Evolutionary conservation across 2,113 vertebrate genomes (phyloP).

Genomic region (Vulpes ferrilata): DNA sequence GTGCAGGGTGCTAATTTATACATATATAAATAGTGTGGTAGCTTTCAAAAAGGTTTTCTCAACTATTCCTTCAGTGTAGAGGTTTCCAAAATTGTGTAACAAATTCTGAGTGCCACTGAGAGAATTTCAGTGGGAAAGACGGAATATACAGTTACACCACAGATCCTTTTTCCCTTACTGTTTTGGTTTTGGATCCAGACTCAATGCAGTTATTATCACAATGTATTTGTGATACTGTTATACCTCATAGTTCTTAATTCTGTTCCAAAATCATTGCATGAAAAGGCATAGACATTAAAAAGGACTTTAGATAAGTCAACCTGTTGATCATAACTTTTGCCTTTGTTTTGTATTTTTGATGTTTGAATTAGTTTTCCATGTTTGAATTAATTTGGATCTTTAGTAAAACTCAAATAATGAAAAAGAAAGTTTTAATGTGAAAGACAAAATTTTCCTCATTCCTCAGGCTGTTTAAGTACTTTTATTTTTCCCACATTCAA

Average conservation of each 20-base stretch:
- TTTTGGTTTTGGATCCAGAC: background rate
- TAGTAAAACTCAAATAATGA: background rate
- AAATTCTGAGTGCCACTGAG: background rate
- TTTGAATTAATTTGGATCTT: background rate
- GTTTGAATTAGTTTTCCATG: conserved; percentile 32
- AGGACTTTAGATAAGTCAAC: background rate
- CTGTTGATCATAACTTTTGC: background rate
- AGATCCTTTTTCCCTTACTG: background rate
- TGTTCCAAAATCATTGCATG: conserved; percentile 18
- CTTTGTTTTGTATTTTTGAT: conserved; percentile 14
- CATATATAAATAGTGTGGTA: background rate
- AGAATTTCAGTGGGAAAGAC: background rate
- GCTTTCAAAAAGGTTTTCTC: background rate
- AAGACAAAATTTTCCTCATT: background rate
- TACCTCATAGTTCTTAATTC: background rate
- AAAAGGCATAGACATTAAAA: background rate
- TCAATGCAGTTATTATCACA: background rate
- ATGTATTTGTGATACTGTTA: background rate
- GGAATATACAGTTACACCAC: background rate
- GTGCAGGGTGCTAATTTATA: background rate
- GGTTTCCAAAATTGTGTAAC: background rate
- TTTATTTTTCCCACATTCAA: background rate
- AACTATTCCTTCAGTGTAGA: background rate
- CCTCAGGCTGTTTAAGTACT: background rate
- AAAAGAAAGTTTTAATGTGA: background rate